Base-by-base conservation (phyloP, 2,888 invertebrate genomes). In the Perdita meconis region DNA sequence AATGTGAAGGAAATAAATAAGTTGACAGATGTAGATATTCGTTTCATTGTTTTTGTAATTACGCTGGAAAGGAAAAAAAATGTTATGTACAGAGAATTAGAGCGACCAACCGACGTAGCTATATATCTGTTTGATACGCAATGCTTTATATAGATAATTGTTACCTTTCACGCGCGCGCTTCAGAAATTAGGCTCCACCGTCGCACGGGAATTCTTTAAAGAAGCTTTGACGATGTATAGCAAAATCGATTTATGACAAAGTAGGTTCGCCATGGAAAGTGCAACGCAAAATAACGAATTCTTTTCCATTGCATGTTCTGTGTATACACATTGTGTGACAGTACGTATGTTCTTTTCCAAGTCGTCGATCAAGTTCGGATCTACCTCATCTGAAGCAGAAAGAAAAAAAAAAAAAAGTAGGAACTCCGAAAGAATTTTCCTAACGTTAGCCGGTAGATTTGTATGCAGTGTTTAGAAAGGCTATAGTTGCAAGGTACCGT, bases 381-480 rank as follows among this genome's bases (percentile, higher is more conserved):
- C 84, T 82, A 86, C 83, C 77, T 84, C 84, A 74, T 80, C 73
- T 64, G 66, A 79, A 74, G 63, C 78, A 77, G 78, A 63, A 34
- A 51, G 61, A 69, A 73, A 38, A 69, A 64, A 69, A 73, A 38
- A 69, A 75, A 40, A 47, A 59, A 72, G 56, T 69, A 69, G 71
- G 19, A 70, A 63, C 57, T 79, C 40, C 34, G 60, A 71, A 67
- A 51, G 34, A n/a, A n/a, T 74, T 72, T 65, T 70, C 19, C 16
- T 83, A 83, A 80, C 59, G 24, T 71, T 84, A 84, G 56, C 74
- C 68, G 38, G 73, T 87, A 87, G 80, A 86, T 86, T 86, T 87
- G 79, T 80, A 83, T 83, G 81, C 84, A 85, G 80, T 80, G 65
- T 84, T 78, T 86, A 84, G 81, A 86, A 81, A 89, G 77, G 81